Evolutionary conservation across 2,113 vertebrate genomes (phyloP).

Genomic region (Peromyscus californicus): DNA sequence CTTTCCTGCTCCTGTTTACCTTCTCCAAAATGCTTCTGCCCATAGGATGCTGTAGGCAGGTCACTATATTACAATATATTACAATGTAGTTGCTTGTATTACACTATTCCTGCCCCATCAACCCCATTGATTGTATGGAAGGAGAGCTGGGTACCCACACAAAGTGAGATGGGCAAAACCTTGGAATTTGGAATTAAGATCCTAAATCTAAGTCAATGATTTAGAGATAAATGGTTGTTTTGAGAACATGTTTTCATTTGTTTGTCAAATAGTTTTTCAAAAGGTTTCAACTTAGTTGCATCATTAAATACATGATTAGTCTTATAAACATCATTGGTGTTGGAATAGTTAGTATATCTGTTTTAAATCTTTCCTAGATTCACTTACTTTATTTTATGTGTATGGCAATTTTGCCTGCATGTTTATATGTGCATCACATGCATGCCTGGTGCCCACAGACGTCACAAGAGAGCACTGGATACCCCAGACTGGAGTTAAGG

Average conservation of each 20-base stretch:
- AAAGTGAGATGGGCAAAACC: background rate
- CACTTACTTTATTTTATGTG: background rate
- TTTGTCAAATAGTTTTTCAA: background rate
- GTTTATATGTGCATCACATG: background rate
- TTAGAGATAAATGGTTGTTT: background rate
- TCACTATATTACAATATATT: background rate
- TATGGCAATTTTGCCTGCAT: background rate
- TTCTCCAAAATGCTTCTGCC: background rate
- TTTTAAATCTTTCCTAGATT: background rate
- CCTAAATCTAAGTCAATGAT: background rate
- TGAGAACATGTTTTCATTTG: background rate
- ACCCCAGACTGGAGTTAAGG: background rate
- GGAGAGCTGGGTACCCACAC: background rate
- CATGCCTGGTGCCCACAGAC: background rate
- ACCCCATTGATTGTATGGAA: background rate
- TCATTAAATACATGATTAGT: background rate
- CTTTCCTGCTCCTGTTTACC: background rate
- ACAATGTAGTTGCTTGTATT: background rate
- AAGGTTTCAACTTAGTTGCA: background rate
- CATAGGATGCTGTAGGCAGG: background rate
- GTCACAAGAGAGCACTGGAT: background rate
- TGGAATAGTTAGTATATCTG: background rate
- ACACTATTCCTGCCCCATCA: no score
- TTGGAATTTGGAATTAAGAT: constrained; percentile 20
- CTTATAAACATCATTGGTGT: background rate